Conservation (phyloP, 2,797 vertebrate species). For the Tangara arthus region DNA sequence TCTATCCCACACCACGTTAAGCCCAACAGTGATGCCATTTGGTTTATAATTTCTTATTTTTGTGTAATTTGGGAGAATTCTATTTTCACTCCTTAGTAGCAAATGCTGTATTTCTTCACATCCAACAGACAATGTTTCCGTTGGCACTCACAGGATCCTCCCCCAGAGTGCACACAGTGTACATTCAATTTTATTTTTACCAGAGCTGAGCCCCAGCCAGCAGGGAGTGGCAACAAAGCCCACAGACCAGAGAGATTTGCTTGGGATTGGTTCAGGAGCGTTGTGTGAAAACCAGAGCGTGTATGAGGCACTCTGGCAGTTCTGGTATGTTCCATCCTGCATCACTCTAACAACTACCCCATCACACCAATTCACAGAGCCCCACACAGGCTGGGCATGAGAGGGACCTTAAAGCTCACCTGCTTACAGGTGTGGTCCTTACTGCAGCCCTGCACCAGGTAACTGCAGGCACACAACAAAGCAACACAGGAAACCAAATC, state of each 20-base stretch:
- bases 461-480: neutral
- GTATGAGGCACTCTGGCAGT: neutral
- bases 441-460: neutral
- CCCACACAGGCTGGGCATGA: neutral
- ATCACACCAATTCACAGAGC: neutral
- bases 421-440: accelerated
- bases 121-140: conserved; percentile 36
- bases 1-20: neutral
- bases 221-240: neutral
- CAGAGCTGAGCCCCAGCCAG: neutral
- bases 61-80: conserved; percentile 39
- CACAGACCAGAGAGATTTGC: neutral
- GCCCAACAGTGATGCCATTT: conserved; percentile 12
- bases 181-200: conserved; percentile 31
- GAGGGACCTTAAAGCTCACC: neutral
- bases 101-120: neutral
- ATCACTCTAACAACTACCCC: neutral
- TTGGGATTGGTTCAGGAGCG: neutral
- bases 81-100: conserved; percentile 39
- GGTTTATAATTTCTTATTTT: neutral
- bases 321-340: neutral
- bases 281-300: neutral
- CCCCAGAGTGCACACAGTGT: neutral
- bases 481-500: neutral
- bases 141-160: conserved; percentile 14